Percentiles rank a stretch among this genome's conserved stretches.
Evolutionary conservation across 2,797 vertebrate genomes (phyloP).

Genomic region (Coendou prehensilis): DNA sequence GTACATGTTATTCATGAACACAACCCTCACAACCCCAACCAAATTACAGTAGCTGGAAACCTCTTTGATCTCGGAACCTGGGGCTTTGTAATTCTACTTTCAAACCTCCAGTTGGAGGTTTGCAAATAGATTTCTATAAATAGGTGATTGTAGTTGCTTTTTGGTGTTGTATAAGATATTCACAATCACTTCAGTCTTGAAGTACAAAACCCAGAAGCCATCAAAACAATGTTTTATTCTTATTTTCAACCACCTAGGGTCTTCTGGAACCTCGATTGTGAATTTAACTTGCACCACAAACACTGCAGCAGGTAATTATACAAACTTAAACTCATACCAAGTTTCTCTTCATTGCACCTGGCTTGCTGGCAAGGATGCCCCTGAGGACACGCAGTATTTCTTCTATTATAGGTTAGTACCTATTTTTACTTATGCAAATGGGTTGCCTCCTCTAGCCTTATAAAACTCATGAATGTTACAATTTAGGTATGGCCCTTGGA

Average conservation of each 20-base stretch:
- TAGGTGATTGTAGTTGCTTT: not conserved
- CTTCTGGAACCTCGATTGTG: constrained; percentile 82
- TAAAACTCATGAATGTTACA: constrained; percentile 32
- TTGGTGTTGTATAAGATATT: not conserved
- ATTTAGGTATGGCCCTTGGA: constrained; percentile 83
- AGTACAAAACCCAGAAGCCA: not conserved
- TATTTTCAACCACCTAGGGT: constrained; percentile 73
- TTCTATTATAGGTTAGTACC: constrained; percentile 87
- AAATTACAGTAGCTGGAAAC: not conserved
- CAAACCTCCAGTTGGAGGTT: not conserved
- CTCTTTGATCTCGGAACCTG: not conserved
- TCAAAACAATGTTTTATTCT: not conserved
- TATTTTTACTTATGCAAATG: not conserved
- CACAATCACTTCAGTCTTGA: not conserved
- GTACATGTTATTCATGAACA: not conserved
- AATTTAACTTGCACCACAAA: constrained; percentile 86
- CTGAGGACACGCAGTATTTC: constrained; percentile 86
- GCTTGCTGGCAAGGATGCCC: constrained; percentile 82
- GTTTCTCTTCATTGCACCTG: constrained; percentile 87
- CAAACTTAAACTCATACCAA: not conserved
- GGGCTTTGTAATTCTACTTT: not conserved
- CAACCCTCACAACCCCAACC: too few relatives aligned
- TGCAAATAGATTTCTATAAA: not conserved
- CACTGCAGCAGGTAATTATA: not conserved
- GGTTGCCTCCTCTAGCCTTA: not conserved